phyloP scores from a whole-genome alignment of 2,113 vertebrate species.

The Pao palembangensis region DNA sequence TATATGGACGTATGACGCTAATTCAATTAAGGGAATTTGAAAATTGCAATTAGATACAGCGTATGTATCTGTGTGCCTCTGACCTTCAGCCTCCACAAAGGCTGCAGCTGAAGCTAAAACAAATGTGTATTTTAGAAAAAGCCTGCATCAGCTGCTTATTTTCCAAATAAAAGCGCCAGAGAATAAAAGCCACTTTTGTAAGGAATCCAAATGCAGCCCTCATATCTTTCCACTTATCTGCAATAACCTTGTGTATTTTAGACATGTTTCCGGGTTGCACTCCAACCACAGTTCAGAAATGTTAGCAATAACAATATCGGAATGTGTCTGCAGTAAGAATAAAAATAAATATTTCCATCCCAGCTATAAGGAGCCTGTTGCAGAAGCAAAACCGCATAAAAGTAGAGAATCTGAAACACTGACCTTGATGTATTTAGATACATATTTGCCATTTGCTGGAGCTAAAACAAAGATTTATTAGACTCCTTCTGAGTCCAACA shows the following conservation, averaged over 20 bases:
- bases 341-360: no score
- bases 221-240: background rate
- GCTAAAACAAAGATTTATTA: no score
- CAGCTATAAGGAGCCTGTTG: no score
- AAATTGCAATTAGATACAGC: constrained; percentile 37
- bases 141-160: background rate
- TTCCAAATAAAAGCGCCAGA: constrained; percentile 16
- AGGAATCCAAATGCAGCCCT: constrained; percentile 1
- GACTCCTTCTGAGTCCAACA: no score
- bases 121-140: constrained; percentile 23
- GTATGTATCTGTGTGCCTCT: constrained; percentile 17
- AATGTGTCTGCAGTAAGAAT: no score
- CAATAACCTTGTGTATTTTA: constrained; percentile 11
- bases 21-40: constrained; percentile 46
- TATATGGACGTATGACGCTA: constrained; percentile 27
- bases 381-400: no score
- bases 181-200: constrained; percentile 1
- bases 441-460: no score
- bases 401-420: no score
- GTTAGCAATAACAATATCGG: no score
- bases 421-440: no score
- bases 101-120: constrained; percentile 9
- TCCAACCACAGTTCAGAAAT: no score
- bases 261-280: constrained; percentile 8
- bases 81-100: constrained; percentile 35